These are phyloP conservation scores for Eulemur mongoz DNA, from an alignment of 2,797 vertebrate species.

Conservation along the genomic window DNA sequence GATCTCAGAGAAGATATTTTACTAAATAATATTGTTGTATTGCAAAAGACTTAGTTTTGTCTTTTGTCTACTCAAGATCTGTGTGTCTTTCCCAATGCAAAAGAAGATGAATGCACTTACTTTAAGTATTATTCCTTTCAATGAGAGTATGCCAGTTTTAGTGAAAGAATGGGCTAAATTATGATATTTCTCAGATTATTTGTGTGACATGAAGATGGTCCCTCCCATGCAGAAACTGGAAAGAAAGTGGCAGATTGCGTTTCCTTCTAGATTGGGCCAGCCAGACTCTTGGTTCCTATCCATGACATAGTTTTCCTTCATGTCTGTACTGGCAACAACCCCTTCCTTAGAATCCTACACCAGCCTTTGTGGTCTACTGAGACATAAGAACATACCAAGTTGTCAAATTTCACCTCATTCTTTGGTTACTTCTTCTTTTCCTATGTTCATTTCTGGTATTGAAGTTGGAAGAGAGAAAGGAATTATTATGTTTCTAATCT, in stretches of 20 bases:
- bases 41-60: not conserved
- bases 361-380: not conserved
- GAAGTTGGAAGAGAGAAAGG: not conserved
- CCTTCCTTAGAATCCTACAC: not conserved
- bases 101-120: not conserved
- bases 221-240: not conserved
- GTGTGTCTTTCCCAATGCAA: not conserved
- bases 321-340: not conserved
- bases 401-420: not conserved
- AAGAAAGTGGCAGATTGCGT: not conserved
- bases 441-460: not conserved
- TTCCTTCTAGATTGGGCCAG: not conserved
- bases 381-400: not conserved
- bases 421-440: not conserved
- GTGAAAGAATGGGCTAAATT: not conserved
- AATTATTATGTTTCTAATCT: slow-evolving; percentile 20
- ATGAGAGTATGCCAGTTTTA: not conserved
- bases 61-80: not conserved
- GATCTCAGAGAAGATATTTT: not conserved
- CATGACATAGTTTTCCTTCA: not conserved
- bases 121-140: slow-evolving; percentile 15
- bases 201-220: not conserved
- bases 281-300: not conserved
- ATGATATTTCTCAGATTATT: not conserved
- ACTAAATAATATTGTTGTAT: not conserved